Conservation (phyloP, 2,888 invertebrate species). For the Drosophila colorata region DNA sequence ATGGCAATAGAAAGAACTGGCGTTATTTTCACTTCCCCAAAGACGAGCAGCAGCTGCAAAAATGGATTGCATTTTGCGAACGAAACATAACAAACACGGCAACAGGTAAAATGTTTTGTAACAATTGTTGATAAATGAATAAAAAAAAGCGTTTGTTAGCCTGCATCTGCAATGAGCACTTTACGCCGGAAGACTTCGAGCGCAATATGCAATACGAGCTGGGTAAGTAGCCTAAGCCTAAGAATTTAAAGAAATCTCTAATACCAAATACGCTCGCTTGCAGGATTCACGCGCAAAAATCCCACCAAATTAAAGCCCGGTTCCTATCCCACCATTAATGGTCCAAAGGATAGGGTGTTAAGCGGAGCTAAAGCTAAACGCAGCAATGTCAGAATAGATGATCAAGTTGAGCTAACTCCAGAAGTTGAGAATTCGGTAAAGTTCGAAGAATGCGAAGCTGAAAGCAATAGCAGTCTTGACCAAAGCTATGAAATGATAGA, state of each 20-base stretch:
- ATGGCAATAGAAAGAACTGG: constrained; percentile 43
- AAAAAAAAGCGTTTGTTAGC: constrained; percentile 22
- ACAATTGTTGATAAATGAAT: background rate
- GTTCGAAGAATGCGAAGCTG: constrained; percentile 9
- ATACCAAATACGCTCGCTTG: background rate
- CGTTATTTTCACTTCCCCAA: constrained; percentile 64
- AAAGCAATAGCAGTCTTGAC: constrained; percentile 4
- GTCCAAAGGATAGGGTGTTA: constrained; percentile 10
- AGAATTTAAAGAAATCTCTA: background rate
- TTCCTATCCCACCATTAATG: constrained; percentile 43
- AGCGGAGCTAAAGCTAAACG: background rate
- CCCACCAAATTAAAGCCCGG: constrained; percentile 58
- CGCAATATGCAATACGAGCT: constrained; percentile 64
- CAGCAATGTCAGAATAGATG: background rate
- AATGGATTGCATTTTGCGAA: constrained; percentile 61
- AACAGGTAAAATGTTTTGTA: constrained; percentile 39
- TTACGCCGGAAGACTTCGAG: constrained; percentile 56
- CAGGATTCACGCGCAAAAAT: constrained; percentile 57
- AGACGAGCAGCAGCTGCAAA: constrained; percentile 34
- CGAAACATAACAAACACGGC: constrained; percentile 42
- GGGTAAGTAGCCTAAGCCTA: constrained; percentile 23
- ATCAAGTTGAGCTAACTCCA: background rate
- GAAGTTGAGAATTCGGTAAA: background rate
- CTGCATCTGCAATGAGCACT: constrained; percentile 64
- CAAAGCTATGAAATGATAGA: constrained; percentile 32